Conservation (phyloP, 2,797 vertebrate species). For the Phaenicophaeus curvirostris region DNA sequence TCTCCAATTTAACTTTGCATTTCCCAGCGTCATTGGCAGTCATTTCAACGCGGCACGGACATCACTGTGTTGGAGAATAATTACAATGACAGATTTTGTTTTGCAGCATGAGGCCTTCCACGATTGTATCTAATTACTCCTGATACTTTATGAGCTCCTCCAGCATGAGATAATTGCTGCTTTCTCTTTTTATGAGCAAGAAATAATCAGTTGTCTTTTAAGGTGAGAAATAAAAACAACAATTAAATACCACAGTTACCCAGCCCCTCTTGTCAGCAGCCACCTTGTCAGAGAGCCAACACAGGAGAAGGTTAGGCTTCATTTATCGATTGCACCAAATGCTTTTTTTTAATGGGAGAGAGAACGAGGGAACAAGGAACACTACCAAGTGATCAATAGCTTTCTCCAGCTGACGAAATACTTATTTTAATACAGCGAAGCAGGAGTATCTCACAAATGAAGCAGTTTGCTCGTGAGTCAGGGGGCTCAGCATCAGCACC, state of each 20-base stretch:
- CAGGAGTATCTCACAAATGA: neutral
- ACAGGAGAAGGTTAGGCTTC: neutral
- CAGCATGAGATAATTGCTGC: slow-evolving; percentile 49
- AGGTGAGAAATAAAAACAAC: slow-evolving; percentile 58
- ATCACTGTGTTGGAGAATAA: slow-evolving; percentile 31
- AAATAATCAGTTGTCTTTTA: slow-evolving; percentile 47
- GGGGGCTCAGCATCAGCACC: neutral
- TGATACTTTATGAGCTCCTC: slow-evolving; percentile 39
- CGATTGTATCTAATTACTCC: slow-evolving; percentile 46
- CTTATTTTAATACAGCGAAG: neutral
- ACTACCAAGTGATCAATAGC: neutral
- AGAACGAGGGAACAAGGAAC: neutral
- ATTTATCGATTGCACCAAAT: neutral
- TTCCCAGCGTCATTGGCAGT: neutral
- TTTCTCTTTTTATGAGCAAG: slow-evolving; percentile 40
- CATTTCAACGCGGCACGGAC: accelerated
- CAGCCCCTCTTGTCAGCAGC: neutral
- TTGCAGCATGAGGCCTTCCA: slow-evolving; percentile 36
- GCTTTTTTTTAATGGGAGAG: neutral
- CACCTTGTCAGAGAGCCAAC: neutral
- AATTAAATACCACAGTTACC: slow-evolving; percentile 25
- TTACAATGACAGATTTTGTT: slow-evolving; percentile 55
- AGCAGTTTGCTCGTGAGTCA: neutral
- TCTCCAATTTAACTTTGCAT: neutral
- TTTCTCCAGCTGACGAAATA: neutral